Evolutionary conservation across 2,888 invertebrate genomes (phyloP), one percentile per base, ranked within the genome.

Genomic region (Drosophila suboccidentalis): DNA sequence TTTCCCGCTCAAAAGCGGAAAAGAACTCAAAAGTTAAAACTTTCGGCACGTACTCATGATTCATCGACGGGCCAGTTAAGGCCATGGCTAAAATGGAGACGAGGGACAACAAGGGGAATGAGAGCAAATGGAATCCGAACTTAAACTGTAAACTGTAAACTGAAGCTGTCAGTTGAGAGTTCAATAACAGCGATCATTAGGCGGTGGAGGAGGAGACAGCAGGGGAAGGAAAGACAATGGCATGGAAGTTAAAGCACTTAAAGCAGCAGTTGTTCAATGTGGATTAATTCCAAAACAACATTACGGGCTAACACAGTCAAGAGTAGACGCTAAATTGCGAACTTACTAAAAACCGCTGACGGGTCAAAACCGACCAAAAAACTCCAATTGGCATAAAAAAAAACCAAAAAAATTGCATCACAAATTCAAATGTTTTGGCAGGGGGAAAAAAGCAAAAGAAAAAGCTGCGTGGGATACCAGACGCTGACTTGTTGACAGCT

Each of bases 401-500:
- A 29, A 29, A 29, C 1, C 8, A 29, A 34, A 44, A 57, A 57
- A 41, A 39, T 19, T 32, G 66, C 38, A 19, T 22, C 55, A 15
- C n/a, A 58, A 64, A 74, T 76, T 71, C 64, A 71, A 71, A 74
- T 72, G 51, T 32, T 59, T 44, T 29, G 17, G 32, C 11, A 17
- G 47, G 46, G 57, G 11, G 64, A 22, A 53, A 44, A 29, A 29
- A 34, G 32, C 8, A 22, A 29, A n/a, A n/a, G 36, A 13, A 3
- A 15, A 51, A 44, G 38, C 39, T 53, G 63, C 51, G 51, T 62
- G 62, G 72, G 64, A 57, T 66, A 71, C 57, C 89, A 81, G 87
- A 83, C 84, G 70, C 53, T 82, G 85, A 76, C 87, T 84, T 76
- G 84, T 89, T 89, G 84, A 89, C 89, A 89, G 87, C 80, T 82